Percentiles rank a stretch among this genome's conserved stretches.
phyloP scores from a whole-genome alignment of 2,797 vertebrate genomes.

The Oophaga sylvatica region DNA sequence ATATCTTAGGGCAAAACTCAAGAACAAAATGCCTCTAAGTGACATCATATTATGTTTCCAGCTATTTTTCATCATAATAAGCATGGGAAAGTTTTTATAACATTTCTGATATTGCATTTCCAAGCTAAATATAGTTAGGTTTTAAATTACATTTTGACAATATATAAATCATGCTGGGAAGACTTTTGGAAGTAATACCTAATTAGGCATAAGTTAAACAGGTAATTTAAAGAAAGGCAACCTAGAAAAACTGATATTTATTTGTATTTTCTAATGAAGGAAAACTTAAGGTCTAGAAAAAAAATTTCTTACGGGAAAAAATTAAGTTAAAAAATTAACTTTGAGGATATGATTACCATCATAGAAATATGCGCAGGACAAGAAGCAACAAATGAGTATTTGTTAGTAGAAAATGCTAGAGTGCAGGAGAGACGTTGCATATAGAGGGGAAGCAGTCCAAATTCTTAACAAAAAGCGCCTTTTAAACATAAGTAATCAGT shows the following conservation, averaged over 20 bases:
- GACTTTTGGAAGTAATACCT: conserved; percentile 33
- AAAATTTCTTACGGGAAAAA: conserved; percentile 18
- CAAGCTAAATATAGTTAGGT: neutral
- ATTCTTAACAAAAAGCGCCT: conserved; percentile 37
- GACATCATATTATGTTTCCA: neutral
- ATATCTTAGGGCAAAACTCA: neutral
- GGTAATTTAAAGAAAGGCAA: neutral
- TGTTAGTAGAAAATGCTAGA: conserved; percentile 28
- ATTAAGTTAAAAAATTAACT: conserved; percentile 17
- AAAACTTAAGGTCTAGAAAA: neutral
- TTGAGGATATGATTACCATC: conserved; percentile 28
- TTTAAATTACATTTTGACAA: conserved; percentile 9
- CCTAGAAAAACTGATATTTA: conserved; percentile 3
- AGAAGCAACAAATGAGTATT: conserved; percentile 50
- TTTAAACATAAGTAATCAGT: conserved; percentile 57
- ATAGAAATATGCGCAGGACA: neutral
- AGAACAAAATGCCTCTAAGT: neutral
- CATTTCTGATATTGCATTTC: neutral
- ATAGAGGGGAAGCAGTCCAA: conserved; percentile 15
- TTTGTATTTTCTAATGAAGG: neutral
- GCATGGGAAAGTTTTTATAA: neutral
- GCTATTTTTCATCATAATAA: neutral
- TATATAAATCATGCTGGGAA: conserved; percentile 23
- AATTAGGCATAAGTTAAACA: conserved; percentile 43
- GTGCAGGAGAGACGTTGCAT: conserved; percentile 3